Evolutionary conservation across 2,888 invertebrate species (phyloP).

Genomic region (Callinectes sapidus): DNA sequence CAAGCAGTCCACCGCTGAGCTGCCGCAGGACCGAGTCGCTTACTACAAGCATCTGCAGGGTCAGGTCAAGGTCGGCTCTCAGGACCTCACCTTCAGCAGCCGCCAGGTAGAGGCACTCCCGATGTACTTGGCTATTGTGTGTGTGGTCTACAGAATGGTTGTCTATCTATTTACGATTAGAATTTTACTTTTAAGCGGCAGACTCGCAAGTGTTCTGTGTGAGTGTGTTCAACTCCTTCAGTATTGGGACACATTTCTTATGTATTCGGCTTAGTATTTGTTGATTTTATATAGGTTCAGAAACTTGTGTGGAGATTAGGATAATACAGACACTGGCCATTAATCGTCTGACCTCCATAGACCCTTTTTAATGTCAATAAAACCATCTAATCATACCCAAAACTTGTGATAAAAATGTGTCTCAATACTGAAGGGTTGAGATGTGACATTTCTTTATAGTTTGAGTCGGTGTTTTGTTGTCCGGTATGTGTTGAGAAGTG

Average conservation of each 20-base stretch:
- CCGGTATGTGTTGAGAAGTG: too few relatives aligned
- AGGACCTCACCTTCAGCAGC: constrained; percentile 53
- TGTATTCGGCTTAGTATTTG: too few relatives aligned
- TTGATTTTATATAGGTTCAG: too few relatives aligned
- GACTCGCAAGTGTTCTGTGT: background rate
- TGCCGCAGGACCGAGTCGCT: constrained; percentile 56
- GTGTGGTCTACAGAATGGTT: too few relatives aligned
- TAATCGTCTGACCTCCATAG: too few relatives aligned
- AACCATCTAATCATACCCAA: too few relatives aligned
- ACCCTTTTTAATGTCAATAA: too few relatives aligned
- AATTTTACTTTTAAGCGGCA: background rate
- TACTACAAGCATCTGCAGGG: constrained; percentile 54
- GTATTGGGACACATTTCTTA: too few relatives aligned
- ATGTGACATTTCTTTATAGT: constrained; percentile 1
- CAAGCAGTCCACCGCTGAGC: constrained; percentile 55
- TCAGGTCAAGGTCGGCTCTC: constrained; percentile 56
- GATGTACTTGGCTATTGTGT: too few relatives aligned
- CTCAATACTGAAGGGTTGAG: background rate
- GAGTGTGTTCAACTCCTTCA: background rate
- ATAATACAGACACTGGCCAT: too few relatives aligned
- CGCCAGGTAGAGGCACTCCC: constrained; percentile 48
- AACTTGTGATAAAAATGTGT: too few relatives aligned
- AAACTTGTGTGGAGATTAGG: too few relatives aligned
- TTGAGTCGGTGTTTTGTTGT: background rate
- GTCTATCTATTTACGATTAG: background rate